A percentile compares a stretch with the other conserved stretches of the same genome.
phyloP scores from a whole-genome alignment of 2,888 invertebrate species.

The Mythimna pallens region DNA sequence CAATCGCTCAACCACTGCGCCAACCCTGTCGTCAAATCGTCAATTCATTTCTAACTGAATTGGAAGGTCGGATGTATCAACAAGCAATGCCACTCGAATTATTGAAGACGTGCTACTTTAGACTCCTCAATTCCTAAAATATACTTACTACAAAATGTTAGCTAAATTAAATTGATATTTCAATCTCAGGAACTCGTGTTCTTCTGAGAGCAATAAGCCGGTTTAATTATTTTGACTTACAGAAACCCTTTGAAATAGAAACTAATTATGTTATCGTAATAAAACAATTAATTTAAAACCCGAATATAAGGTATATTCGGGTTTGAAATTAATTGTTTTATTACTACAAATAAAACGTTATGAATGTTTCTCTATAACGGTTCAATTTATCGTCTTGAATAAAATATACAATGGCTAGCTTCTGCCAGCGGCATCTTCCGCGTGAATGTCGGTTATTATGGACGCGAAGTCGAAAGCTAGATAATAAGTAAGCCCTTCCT shows the following conservation, averaged over 20 bases:
- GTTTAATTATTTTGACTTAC: slow-evolving; percentile 19
- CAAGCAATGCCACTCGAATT: neutral
- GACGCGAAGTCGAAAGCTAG: no score
- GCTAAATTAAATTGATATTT: slow-evolving; percentile 16
- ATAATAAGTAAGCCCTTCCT: no score
- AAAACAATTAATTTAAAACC: slow-evolving; percentile 9
- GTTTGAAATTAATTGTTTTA: no score
- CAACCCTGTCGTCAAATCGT: no score
- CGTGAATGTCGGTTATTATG: no score
- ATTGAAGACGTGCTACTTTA: neutral
- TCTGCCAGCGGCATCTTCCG: no score
- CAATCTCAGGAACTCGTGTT: neutral
- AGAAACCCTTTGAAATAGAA: slow-evolving; percentile 16
- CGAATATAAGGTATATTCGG: no score
- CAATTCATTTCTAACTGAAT: neutral
- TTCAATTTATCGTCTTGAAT: neutral
- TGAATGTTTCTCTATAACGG: neutral
- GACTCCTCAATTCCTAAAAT: neutral
- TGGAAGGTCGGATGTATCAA: neutral
- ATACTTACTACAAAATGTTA: neutral
- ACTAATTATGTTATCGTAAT: slow-evolving; percentile 8
- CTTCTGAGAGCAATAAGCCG: neutral
- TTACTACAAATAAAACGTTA: neutral
- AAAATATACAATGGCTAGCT: neutral
- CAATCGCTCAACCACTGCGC: no score